Percentiles rank a stretch among this genome's conserved stretches.
These are phyloP conservation scores for Drosophila falleni DNA, from an alignment of 2,888 invertebrate species.

Conservation along the genomic window DNA sequence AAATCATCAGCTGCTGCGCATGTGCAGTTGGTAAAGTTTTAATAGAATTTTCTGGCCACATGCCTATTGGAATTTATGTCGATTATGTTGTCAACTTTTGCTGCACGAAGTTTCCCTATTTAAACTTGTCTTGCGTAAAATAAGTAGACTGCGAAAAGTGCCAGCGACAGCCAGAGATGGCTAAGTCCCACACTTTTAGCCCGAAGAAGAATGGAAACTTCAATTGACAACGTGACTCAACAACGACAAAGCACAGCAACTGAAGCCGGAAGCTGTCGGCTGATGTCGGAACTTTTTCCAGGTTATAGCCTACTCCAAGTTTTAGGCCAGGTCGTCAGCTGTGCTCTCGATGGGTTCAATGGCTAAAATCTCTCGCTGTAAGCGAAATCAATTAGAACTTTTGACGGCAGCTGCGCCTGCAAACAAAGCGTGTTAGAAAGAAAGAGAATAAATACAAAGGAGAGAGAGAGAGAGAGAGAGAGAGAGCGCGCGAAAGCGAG, in stretches of 20 bases:
- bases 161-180: constrained; percentile 8
- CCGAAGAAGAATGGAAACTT: constrained; percentile 48
- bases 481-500: background rate
- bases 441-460: background rate
- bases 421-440: constrained; percentile 1
- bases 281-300: constrained; percentile 55
- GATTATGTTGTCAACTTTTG: constrained; percentile 78
- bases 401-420: constrained; percentile 65
- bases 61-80: constrained; percentile 79
- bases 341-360: constrained; percentile 26
- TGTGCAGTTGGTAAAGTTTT: constrained; percentile 62
- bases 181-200: constrained; percentile 5
- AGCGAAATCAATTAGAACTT: constrained; percentile 80
- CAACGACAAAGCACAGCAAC: constrained; percentile 52
- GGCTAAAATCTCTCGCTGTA: constrained; percentile 45
- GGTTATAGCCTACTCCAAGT: constrained; percentile 55
- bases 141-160: constrained; percentile 61
- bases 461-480: background rate
- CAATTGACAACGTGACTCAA: constrained; percentile 76
- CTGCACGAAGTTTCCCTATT: constrained; percentile 72
- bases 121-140: constrained; percentile 69
- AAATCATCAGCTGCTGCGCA: constrained; percentile 37
- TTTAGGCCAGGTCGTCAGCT: constrained; percentile 35
- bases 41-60: constrained; percentile 70
- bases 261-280: constrained; percentile 30